These are phyloP conservation scores for Ricordea florida DNA, from an alignment of 92 coral and sea anemone genomes.

Conservation along the genomic window DNA sequence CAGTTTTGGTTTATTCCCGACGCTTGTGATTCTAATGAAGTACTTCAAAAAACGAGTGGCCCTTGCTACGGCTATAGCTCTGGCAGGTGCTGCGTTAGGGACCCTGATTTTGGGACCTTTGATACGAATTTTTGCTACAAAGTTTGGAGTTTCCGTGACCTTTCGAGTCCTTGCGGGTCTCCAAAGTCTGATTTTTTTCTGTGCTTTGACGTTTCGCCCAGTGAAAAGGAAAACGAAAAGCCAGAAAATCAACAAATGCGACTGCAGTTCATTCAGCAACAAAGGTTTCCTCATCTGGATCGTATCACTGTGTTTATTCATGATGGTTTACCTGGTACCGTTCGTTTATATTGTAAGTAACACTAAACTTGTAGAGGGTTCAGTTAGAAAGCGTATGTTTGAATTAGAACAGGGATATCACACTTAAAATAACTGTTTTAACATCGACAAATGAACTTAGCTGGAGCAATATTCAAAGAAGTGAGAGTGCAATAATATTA, in stretches of 20 bases:
- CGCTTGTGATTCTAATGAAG: slow-evolving; percentile 60
- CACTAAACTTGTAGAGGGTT: too few species aligned
- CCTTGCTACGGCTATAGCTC: slow-evolving; percentile 64
- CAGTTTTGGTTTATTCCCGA: slow-evolving; percentile 69
- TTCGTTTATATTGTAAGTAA: slow-evolving; percentile 84
- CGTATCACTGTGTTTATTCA: slow-evolving; percentile 57
- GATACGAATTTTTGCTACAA: slow-evolving; percentile 26
- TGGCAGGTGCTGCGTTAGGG: slow-evolving; percentile 70
- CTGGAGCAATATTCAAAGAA: too few species aligned
- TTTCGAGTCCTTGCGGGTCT: slow-evolving; percentile 61
- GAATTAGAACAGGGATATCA: too few species aligned
- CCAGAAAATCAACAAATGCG: neutral
- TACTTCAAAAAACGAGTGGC: slow-evolving; percentile 66
- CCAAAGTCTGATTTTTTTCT: slow-evolving; percentile 43
- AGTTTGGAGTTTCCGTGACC: slow-evolving; percentile 56
- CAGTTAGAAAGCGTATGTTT: too few species aligned
- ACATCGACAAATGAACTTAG: too few species aligned
- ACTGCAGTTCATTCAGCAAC: slow-evolving; percentile 46
- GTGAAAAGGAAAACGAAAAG: neutral
- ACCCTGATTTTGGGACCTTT: slow-evolving; percentile 48
- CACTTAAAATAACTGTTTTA: too few species aligned
- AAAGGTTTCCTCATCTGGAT: slow-evolving; percentile 73
- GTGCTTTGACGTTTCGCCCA: slow-evolving; percentile 50
- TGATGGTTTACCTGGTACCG: slow-evolving; percentile 85
- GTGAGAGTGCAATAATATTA: too few species aligned